Evolutionary conservation across 2,797 vertebrate genomes (phyloP), one percentile per base, ranked within the genome.

Genomic region (Martes flavigula): DNA sequence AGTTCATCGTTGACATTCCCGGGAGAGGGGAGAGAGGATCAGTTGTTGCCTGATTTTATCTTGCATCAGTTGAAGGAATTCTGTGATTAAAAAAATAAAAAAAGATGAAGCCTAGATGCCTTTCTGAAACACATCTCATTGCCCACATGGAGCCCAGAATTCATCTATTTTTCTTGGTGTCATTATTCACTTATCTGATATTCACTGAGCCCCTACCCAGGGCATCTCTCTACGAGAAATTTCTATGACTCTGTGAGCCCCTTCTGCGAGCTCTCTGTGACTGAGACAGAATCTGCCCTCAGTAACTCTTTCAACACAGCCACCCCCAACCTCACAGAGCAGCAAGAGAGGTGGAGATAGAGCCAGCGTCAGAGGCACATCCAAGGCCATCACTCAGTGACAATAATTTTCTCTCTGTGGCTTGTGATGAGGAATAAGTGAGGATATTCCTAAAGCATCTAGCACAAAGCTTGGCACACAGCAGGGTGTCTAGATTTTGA

Each of bases 81-180:
- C 60, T 88, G 48, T 81, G 40, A 88, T 85, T 32, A 2, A 68
- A 35, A 68, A 68, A 68, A 66, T 9, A 91, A 64, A 48, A 56
- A 86, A 56, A 90, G 60, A 40, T 43, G 56, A 92, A 23, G 38
- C 40, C 25, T 21, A 18, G 18, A 66, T 84, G n/a, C 38, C 35
- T 95, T 90, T 94, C 48, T 81, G 83, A 96, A 90, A 77, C n/a
- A 77, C 11, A 89, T 30, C 23, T 21, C 51, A 83, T 40, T 35
- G 70, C 58, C 25, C 85, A 20, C 1, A 23, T 38, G 21, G 66
- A 43, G 20, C 75, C 81, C 64, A 90, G 87, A 81, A 90, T 64
- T n/a, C 68, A n/a, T 18, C 62, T 66, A n/a, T 35, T 35, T 32
- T 21, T 68, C 1, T 68, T 68, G 75, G 84, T 40, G 38, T 79